These are phyloP conservation scores for Pollachius pollachius DNA, from an alignment of 2,113 vertebrate genomes.

Conservation along the genomic window DNA sequence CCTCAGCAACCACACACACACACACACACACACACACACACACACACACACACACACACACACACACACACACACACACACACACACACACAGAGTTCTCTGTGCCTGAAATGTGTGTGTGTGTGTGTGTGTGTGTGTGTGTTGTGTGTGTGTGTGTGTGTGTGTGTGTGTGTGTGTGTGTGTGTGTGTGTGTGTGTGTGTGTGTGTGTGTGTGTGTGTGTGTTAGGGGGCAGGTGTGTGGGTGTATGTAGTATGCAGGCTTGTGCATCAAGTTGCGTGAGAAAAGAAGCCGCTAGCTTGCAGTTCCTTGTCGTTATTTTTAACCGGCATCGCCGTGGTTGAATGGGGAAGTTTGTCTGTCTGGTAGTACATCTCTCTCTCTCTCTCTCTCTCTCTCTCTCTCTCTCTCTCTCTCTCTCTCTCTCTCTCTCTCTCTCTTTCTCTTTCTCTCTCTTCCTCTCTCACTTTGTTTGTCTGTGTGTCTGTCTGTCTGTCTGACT, in stretches of 20 bases:
- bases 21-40: no score
- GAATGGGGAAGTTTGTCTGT: constrained; percentile 56
- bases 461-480: not conserved
- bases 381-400: constrained; percentile 14
- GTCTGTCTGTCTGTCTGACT: constrained; percentile 19
- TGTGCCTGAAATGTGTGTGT: not conserved
- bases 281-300: constrained; percentile 47
- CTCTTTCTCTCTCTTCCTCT: constrained; percentile 13
- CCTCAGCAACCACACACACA: constrained; percentile 62
- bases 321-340: constrained; percentile 51
- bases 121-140: not conserved
- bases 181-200: constrained; percentile 16
- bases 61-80: constrained; percentile 30
- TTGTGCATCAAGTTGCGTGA: constrained; percentile 45
- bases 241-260: constrained; percentile 31
- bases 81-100: constrained; percentile 1
- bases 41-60: constrained; percentile 27
- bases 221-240: constrained; percentile 33
- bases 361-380: constrained; percentile 46
- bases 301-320: constrained; percentile 62
- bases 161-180: not conserved
- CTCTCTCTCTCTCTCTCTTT: constrained; percentile 17
- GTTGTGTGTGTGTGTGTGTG: constrained; percentile 5
- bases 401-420: constrained; percentile 33
- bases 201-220: not conserved